Evolutionary conservation across 2,113 vertebrate genomes (phyloP), one percentile per base, ranked within the genome.

Genomic region (Xiphias gladius): DNA sequence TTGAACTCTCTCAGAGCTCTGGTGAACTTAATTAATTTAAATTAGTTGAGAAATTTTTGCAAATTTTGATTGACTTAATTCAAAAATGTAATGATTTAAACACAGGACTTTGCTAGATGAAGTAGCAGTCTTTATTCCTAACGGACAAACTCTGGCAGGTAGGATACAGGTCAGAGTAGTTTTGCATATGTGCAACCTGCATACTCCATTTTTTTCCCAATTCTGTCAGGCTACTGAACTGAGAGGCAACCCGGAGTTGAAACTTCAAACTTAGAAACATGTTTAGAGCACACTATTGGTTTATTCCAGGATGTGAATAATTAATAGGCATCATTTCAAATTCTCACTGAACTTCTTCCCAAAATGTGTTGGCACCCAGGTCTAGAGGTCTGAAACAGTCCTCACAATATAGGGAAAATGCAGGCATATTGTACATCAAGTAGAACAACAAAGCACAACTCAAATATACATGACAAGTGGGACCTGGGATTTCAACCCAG

Each of bases 261-360:
- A 94, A 90, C 86, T 84, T 87, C 82, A 86, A 93, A 92, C 86
- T 92, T 89, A 72, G 80, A 91, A 90, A 88, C 86, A 87, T 83
- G 89, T 89, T 91, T 84, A 73, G 89, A 92, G 91, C 73, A 41
- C 88, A 88, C 67, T 80, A 92, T 89, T 93, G 88, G 89, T 92
- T 88, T 92, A 93, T 93, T 94, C 92, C 92, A 92, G 65, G 80
- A 83, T 88, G 88, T 95, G 84, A 94, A 95, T 93, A 88, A 94
- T 95, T 94, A 91, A 95, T 86, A 78, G 61, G 57, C 52, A 86
- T 91, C 80, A 94, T 95, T 93, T 94, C 61, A 72, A 87, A 94
- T 94, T 95, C 95, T 92, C 89, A 95, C 89, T 93, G 93, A 95
- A 94, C 88, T 91, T 91, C 89, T 94, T 94, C 89, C 94, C 92